Conservation (phyloP, 2,113 vertebrate species). For the Morone saxatilis region DNA sequence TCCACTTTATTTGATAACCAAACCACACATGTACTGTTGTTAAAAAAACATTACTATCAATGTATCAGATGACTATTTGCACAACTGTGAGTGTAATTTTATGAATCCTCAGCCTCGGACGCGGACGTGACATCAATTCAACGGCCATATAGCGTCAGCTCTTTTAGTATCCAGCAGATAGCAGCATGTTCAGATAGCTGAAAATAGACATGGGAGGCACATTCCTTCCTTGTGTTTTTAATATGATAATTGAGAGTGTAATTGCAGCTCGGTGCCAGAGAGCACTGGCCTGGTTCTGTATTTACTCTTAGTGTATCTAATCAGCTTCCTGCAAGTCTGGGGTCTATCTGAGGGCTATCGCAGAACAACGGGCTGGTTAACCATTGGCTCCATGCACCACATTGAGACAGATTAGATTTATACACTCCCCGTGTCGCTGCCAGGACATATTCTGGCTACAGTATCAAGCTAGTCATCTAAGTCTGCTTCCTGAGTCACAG, state of each 20-base stretch:
- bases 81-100: neutral
- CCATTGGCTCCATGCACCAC: slow-evolving; percentile 54
- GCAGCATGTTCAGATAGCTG: slow-evolving; percentile 35
- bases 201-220: slow-evolving; percentile 49
- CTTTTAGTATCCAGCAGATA: slow-evolving; percentile 46
- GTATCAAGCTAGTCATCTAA: slow-evolving; percentile 34
- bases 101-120: neutral
- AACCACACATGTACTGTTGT: neutral
- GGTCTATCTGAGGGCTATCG: slow-evolving; percentile 52
- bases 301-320: slow-evolving; percentile 71
- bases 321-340: slow-evolving; percentile 65
- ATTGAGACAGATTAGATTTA: slow-evolving; percentile 73
- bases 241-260: slow-evolving; percentile 65
- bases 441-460: slow-evolving; percentile 53
- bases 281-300: slow-evolving; percentile 50
- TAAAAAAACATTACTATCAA: slow-evolving; percentile 11
- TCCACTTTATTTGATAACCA: slow-evolving; percentile 10
- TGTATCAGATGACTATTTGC: neutral
- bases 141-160: slow-evolving; percentile 1
- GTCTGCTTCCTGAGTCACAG: slow-evolving; percentile 49
- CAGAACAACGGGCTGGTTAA: slow-evolving; percentile 56
- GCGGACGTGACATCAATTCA: neutral
- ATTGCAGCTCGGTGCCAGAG: slow-evolving; percentile 58
- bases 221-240: slow-evolving; percentile 70
- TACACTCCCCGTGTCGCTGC: slow-evolving; percentile 40